Evolutionary conservation across 2,888 invertebrate genomes (phyloP).

Genomic region (Leucoptera coffeella): DNA sequence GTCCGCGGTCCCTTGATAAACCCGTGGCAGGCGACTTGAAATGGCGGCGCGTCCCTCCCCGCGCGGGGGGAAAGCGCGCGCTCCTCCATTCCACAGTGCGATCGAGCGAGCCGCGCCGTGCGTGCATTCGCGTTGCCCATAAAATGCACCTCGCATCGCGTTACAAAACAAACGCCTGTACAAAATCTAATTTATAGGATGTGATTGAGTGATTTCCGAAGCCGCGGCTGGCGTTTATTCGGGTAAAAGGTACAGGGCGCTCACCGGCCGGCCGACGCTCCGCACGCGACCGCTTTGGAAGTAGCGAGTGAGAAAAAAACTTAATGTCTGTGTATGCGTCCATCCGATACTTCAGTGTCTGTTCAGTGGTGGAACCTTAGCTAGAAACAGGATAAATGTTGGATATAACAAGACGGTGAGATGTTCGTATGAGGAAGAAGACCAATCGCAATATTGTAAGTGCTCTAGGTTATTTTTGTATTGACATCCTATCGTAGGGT

Average conservation of each 20-base stretch:
- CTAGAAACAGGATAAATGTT: slow-evolving; percentile 46
- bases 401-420: slow-evolving; percentile 39
- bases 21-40: slow-evolving; percentile 13
- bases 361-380: slow-evolving; percentile 19
- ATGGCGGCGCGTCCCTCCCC: slow-evolving; percentile 14
- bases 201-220: slow-evolving; percentile 61
- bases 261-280: slow-evolving; percentile 60
- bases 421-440: slow-evolving; percentile 57
- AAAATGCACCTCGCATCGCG: slow-evolving; percentile 31
- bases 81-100: slow-evolving; percentile 35
- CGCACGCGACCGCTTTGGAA: slow-evolving; percentile 48
- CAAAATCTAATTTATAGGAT: slow-evolving; percentile 45
- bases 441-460: slow-evolving; percentile 49
- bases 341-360: slow-evolving; percentile 24
- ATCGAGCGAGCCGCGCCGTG: slow-evolving; percentile 42
- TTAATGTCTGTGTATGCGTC: slow-evolving; percentile 34
- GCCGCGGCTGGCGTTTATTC: slow-evolving; percentile 52
- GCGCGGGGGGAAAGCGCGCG: slow-evolving; percentile 12
- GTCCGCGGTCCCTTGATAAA: slow-evolving; percentile 12
- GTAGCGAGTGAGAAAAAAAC: slow-evolving; percentile 32
- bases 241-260: too few species aligned
- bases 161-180: slow-evolving; percentile 30
- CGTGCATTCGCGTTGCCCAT: slow-evolving; percentile 19
- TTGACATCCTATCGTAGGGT: slow-evolving; percentile 38
- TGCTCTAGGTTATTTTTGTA: slow-evolving; percentile 33